Conservation (phyloP, 2,888 invertebrate genomes). For the Drosophila trichaetosa region DNA sequence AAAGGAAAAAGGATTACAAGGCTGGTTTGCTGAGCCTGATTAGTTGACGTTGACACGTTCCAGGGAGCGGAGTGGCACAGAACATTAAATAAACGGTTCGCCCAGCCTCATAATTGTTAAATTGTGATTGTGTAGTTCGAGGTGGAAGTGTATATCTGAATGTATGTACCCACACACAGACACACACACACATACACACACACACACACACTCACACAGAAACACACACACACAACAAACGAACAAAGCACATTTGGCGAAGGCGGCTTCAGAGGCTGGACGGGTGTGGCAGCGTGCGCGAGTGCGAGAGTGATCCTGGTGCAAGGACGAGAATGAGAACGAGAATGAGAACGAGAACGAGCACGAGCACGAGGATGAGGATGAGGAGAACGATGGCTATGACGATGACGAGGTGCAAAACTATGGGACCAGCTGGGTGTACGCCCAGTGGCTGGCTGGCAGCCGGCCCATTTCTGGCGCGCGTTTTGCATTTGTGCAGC, state of each 20-base stretch:
- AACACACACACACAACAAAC: not conserved
- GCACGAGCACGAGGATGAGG: conserved; percentile 21
- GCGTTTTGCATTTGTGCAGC: conserved; percentile 69
- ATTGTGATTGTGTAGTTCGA: conserved; percentile 15
- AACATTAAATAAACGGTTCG: conserved; percentile 38
- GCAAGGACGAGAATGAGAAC: conserved; percentile 5
- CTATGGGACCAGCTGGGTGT: conserved; percentile 59
- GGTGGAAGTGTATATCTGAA: conserved; percentile 4
- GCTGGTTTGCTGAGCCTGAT: conserved; percentile 46
- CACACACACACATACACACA: conserved; percentile 1
- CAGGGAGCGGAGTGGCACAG: conserved; percentile 32
- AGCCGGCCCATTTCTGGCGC: conserved; percentile 76
- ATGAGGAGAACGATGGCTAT: conserved; percentile 11
- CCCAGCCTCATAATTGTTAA: conserved; percentile 28
- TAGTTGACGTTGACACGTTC: conserved; percentile 71
- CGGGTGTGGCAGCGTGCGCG: conserved; percentile 64
- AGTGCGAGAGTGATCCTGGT: conserved; percentile 53
- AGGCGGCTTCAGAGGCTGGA: conserved; percentile 66
- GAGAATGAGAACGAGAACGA: not conserved
- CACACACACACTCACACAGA: not conserved
- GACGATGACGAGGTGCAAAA: conserved; percentile 62
- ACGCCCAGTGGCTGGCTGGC: conserved; percentile 65
- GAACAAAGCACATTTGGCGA: conserved; percentile 34
- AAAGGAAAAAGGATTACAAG: conserved; percentile 30
- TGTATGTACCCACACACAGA: not conserved